Evolutionary conservation across 2,797 vertebrate genomes (phyloP).

Genomic region (Gymnoscopelus microlampas): DNA sequence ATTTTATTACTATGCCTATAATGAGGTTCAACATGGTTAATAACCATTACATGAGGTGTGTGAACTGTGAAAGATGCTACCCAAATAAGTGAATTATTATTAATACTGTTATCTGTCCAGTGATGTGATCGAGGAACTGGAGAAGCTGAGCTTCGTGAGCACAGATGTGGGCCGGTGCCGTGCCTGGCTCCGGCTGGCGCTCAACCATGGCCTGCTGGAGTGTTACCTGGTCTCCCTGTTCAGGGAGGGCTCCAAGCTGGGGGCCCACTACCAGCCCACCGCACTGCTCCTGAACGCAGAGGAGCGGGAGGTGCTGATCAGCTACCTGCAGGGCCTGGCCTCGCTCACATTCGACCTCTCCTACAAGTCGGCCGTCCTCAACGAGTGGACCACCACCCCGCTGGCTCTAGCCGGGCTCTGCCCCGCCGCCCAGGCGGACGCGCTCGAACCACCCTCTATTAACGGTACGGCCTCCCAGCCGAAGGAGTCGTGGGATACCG

Average conservation of each 20-base stretch:
- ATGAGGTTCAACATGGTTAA: too few relatives aligned
- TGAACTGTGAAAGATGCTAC: background rate
- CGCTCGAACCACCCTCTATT: conserved; percentile 58
- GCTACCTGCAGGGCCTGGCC: conserved; percentile 91
- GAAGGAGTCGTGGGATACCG: conserved; percentile 87
- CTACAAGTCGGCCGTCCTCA: conserved; percentile 94
- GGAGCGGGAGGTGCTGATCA: conserved; percentile 93
- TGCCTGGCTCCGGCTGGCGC: conserved; percentile 92
- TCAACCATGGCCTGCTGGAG: conserved; percentile 93
- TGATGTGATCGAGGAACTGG: conserved; percentile 90
- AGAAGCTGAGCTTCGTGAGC: conserved; percentile 88
- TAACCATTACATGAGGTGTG: too few relatives aligned
- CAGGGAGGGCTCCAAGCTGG: conserved; percentile 83
- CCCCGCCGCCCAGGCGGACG: conserved; percentile 75
- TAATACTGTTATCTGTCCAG: conserved; percentile 66
- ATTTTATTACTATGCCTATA: too few relatives aligned
- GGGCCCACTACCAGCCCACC: conserved; percentile 85
- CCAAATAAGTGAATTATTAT: background rate
- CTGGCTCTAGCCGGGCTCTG: conserved; percentile 93
- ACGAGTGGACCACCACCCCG: conserved; percentile 94
- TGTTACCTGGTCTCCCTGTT: conserved; percentile 93
- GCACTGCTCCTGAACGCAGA: conserved; percentile 90
- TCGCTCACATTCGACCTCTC: conserved; percentile 92
- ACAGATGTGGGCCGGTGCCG: conserved; percentile 93
- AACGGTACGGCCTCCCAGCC: conserved; percentile 52